phyloP scores from a whole-genome alignment of 2,888 invertebrate species.

The Orchestes rusci region DNA sequence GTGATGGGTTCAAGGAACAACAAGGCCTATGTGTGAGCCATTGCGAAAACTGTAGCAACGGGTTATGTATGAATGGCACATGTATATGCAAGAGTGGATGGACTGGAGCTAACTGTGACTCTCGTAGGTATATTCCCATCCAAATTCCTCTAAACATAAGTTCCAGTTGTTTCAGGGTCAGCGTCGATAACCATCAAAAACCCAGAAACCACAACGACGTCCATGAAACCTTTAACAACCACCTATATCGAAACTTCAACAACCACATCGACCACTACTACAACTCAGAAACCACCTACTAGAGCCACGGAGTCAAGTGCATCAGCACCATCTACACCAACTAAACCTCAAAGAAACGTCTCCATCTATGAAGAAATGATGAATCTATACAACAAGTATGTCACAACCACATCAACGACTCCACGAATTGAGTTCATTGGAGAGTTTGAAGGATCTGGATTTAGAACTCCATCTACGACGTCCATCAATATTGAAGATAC shows the following conservation, averaged over 20 bases:
- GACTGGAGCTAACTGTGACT: slow-evolving; percentile 53
- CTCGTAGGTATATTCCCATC: slow-evolving; percentile 51
- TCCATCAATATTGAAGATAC: too few species aligned
- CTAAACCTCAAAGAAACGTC: neutral
- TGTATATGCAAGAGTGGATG: slow-evolving; percentile 60
- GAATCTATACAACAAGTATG: neutral
- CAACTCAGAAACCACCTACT: neutral
- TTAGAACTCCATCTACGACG: neutral
- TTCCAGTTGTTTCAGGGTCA: too few species aligned
- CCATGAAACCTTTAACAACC: neutral
- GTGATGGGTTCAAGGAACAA: slow-evolving; percentile 63
- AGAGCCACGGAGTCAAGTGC: neutral
- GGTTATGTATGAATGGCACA: slow-evolving; percentile 51
- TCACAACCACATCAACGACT: neutral
- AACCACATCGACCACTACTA: neutral
- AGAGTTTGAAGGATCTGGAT: slow-evolving; percentile 8
- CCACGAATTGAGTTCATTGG: neutral
- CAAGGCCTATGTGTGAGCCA: slow-evolving; percentile 36
- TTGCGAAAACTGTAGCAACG: slow-evolving; percentile 47
- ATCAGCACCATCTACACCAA: neutral
- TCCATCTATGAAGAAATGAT: neutral
- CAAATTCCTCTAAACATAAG: too few species aligned
- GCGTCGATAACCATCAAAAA: neutral
- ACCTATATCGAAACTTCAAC: too few species aligned
- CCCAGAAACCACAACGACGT: neutral